phyloP scores from a whole-genome alignment of 2,888 invertebrate genomes.

The Eupithecia insigniata region DNA sequence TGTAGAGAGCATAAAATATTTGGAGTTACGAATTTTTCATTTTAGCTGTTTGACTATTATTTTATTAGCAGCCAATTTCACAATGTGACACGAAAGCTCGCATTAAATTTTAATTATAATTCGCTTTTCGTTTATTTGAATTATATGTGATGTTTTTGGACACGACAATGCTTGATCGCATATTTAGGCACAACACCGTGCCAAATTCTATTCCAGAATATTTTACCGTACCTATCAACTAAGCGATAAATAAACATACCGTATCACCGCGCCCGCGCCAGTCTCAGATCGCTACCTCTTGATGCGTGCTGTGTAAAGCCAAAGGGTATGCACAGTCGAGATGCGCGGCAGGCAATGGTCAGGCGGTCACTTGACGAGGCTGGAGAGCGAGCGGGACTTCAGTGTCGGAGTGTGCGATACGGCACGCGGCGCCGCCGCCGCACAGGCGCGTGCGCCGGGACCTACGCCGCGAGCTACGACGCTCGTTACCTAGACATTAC shows the following conservation, averaged over 20 bases:
- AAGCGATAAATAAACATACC: not conserved
- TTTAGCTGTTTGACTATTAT: conserved; percentile 7
- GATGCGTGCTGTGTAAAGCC: conserved; percentile 33
- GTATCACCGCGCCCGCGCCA: not conserved
- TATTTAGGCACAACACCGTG: not conserved
- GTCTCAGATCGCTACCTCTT: conserved; percentile 32
- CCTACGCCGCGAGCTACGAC: conserved; percentile 77
- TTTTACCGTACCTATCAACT: not conserved
- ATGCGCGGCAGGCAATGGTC: conserved; percentile 54
- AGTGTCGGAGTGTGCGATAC: conserved; percentile 80
- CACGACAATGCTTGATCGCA: not conserved
- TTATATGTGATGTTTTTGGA: not conserved
- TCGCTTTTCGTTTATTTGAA: not conserved
- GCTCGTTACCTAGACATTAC: conserved; percentile 68
- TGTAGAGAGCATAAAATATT: conserved; percentile 30
- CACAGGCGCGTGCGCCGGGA: conserved; percentile 80
- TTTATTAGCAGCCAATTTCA: not conserved
- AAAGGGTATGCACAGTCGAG: conserved; percentile 41
- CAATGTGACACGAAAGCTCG: not conserved
- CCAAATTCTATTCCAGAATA: not conserved
- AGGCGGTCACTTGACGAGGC: conserved; percentile 83
- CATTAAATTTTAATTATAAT: not conserved
- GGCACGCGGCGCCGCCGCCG: conserved; percentile 72
- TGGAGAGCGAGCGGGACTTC: conserved; percentile 83
- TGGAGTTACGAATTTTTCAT: conserved; percentile 11